Percentiles rank a stretch among this genome's conserved stretches.
These are phyloP conservation scores for Echinometra lucunter DNA, from an alignment of 53 echinoderm and acorn worm species.

Conservation along the genomic window DNA sequence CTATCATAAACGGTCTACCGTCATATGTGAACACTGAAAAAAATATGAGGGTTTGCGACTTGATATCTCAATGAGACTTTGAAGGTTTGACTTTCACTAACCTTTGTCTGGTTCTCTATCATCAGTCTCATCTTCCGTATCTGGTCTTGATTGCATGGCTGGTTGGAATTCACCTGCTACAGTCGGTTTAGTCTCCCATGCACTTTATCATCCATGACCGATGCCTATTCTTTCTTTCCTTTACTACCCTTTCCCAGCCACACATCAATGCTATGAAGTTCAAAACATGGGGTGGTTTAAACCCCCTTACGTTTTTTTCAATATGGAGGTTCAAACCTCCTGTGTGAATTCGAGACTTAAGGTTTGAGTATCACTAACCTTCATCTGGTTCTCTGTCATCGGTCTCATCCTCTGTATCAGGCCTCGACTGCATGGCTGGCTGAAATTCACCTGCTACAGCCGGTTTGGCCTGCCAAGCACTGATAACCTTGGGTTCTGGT, in stretches of 20 bases:
- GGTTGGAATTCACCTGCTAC: slow-evolving; percentile 56
- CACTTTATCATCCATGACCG: no score
- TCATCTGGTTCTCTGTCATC: slow-evolving; percentile 71
- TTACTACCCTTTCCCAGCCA: no score
- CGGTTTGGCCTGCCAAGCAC: slow-evolving; percentile 54
- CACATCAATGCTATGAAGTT: no score
- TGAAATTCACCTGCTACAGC: slow-evolving; percentile 39
- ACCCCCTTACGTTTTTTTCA: no score
- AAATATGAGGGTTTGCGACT: no score
- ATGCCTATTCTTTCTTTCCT: no score
- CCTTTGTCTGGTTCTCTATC: slow-evolving; percentile 69
- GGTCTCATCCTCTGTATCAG: slow-evolving; percentile 64
- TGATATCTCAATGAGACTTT: no score
- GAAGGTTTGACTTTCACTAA: not conserved
- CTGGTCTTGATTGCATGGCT: slow-evolving; percentile 63
- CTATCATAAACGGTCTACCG: no score
- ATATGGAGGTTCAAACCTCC: no score
- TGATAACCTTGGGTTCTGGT: slow-evolving; percentile 42
- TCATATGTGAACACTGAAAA: no score
- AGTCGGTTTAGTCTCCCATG: slow-evolving; percentile 45
- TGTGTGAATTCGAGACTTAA: no score
- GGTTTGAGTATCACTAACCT: not conserved
- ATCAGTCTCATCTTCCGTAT: slow-evolving; percentile 67
- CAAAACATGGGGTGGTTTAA: no score
- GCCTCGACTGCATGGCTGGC: slow-evolving; percentile 64